Evolutionary conservation across 1,140 invertebrate species (phyloP).

Genomic region (Amphibalanus amphitrite): DNA sequence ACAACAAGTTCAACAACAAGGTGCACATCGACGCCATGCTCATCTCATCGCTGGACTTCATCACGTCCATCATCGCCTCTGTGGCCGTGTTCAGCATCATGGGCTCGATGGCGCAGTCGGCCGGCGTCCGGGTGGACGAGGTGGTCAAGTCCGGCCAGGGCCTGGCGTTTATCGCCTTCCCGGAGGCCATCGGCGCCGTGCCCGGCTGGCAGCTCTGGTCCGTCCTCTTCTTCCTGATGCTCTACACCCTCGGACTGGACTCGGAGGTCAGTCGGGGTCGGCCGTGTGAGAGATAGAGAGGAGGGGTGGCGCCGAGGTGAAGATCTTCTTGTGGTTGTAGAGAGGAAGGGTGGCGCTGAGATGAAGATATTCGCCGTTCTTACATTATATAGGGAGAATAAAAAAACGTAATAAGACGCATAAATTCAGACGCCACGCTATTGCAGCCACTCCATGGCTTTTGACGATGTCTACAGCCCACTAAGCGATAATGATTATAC

Average conservation of each 20-base stretch:
- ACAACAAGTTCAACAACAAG: slow-evolving; percentile 32
- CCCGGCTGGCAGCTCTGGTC: slow-evolving; percentile 60
- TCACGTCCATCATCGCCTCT: slow-evolving; percentile 29
- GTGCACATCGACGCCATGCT: slow-evolving; percentile 29
- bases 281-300: no score
- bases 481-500: no score
- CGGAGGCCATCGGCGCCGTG: slow-evolving; percentile 65
- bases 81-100: slow-evolving; percentile 30
- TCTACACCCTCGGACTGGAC: slow-evolving; percentile 48
- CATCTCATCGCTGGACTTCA: slow-evolving; percentile 26
- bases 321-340: no score
- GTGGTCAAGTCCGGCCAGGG: slow-evolving; percentile 50
- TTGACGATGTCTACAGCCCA: no score
- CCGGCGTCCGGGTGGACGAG: slow-evolving; percentile 20
- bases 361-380: no score
- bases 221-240: slow-evolving; percentile 74
- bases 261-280: slow-evolving; percentile 28
- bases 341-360: no score
- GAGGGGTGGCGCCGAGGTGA: no score
- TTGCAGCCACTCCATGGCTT: no score
- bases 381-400: no score
- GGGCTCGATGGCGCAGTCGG: slow-evolving; percentile 25
- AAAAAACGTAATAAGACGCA: no score
- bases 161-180: slow-evolving; percentile 63
- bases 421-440: no score